Evolutionary conservation across 2,888 invertebrate genomes (phyloP).

Genomic region (Lasiommata megera): DNA sequence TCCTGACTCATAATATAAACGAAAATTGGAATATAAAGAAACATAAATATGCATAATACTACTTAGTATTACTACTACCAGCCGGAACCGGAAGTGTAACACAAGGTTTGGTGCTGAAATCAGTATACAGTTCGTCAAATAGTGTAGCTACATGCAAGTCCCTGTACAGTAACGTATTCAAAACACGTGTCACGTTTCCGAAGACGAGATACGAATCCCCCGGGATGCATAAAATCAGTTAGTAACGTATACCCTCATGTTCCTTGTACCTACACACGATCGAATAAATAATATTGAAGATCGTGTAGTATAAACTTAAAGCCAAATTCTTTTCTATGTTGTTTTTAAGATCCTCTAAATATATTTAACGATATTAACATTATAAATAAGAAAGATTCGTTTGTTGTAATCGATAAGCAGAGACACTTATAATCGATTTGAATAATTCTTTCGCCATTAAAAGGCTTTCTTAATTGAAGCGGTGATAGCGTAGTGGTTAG

Average conservation of each 20-base stretch:
- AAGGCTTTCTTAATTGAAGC: no score
- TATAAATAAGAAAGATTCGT: no score
- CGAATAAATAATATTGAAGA: constrained; percentile 60
- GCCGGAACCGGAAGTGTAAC: background rate
- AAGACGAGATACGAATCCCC: constrained; percentile 73
- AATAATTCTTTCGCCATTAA: no score
- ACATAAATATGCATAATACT: no score
- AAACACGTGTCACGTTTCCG: constrained; percentile 66
- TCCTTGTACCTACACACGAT: constrained; percentile 62
- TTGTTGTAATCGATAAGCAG: no score
- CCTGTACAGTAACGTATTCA: constrained; percentile 47
- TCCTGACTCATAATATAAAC: no score
- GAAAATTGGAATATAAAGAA: background rate
- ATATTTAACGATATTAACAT: no score
- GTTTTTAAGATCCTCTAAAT: no score
- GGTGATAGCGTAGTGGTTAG: no score
- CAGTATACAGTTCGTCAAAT: constrained; percentile 16
- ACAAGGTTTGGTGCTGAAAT: background rate
- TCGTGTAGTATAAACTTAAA: constrained; percentile 12
- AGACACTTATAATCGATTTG: no score
- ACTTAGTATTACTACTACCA: no score
- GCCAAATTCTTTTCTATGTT: background rate
- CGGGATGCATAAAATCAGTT: constrained; percentile 61
- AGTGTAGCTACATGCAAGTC: constrained; percentile 22
- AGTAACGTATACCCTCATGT: constrained; percentile 49